Conservation (phyloP, 2,113 vertebrate species). For the Rhinolophus ferrumequinum region DNA sequence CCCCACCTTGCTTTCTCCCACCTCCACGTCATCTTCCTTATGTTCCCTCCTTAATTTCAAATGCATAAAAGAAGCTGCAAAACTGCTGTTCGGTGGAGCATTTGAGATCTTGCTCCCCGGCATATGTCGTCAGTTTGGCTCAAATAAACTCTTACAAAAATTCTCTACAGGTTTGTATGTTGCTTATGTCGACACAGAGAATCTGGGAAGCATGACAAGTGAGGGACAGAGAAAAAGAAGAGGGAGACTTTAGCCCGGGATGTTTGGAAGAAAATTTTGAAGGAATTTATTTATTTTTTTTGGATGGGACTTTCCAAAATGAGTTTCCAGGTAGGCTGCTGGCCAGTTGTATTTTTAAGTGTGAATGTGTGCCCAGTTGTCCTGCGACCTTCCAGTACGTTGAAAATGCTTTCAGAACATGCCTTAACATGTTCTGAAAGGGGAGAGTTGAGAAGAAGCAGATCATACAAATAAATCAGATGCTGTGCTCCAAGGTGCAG, state of each 20-base stretch:
- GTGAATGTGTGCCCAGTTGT: fast-evolving
- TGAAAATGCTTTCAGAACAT: background rate
- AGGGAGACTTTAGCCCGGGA: background rate
- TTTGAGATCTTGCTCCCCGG: too few relatives aligned
- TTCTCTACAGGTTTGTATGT: background rate
- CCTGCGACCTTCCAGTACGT: background rate
- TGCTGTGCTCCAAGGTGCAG: background rate
- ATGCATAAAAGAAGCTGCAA: too few relatives aligned
- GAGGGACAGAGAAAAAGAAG: background rate
- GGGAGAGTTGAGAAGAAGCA: background rate
- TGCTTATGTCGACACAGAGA: background rate
- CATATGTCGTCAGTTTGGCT: background rate
- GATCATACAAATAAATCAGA: too few relatives aligned
- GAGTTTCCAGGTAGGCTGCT: background rate
- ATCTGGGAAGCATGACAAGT: background rate
- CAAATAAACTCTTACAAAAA: background rate
- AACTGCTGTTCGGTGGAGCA: too few relatives aligned
- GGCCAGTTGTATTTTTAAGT: background rate
- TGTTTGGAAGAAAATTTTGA: background rate
- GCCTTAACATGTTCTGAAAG: too few relatives aligned
- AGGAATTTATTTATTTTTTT: background rate
- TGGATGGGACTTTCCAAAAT: background rate
- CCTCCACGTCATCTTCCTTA: too few relatives aligned
- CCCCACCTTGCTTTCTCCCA: too few relatives aligned
- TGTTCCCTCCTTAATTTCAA: too few relatives aligned